Percentiles rank a stretch among this genome's conserved stretches.
Evolutionary conservation across 2,113 vertebrate species (phyloP).

Genomic region (Cryptomyrus ogoouensis): DNA sequence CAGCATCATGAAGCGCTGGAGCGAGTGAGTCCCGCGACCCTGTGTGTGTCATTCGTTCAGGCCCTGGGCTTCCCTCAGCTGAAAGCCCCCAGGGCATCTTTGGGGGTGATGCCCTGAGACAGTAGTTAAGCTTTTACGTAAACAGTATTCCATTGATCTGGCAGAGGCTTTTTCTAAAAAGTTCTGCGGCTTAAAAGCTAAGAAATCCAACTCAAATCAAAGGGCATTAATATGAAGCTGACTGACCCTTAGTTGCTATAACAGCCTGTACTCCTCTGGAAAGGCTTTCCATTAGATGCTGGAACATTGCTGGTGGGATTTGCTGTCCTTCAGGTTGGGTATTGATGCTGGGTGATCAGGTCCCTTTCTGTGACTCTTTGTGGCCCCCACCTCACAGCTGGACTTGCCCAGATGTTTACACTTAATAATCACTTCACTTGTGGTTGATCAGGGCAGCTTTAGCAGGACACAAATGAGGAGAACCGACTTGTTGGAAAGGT

Average conservation of each 20-base stretch:
- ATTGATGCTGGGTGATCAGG: background rate
- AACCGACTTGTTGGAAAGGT: background rate
- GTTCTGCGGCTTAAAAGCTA: background rate
- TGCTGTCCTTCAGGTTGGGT: background rate
- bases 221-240: background rate
- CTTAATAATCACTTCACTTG: background rate
- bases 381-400: background rate
- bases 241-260: background rate
- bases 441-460: background rate
- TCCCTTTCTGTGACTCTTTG: background rate
- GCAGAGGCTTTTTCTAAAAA: background rate
- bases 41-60: background rate
- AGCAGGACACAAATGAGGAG: background rate
- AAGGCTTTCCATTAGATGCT: background rate
- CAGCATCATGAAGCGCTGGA: constrained; percentile 94
- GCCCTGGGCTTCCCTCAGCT: background rate
- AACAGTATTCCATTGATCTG: background rate
- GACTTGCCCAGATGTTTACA: background rate
- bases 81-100: background rate
- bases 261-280: background rate
- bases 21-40: constrained; percentile 80
- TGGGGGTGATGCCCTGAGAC: background rate
- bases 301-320: background rate
- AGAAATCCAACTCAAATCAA: background rate
- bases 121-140: background rate